Conservation (phyloP, 2,113 vertebrate genomes). For the Sclerurus mexicanus region DNA sequence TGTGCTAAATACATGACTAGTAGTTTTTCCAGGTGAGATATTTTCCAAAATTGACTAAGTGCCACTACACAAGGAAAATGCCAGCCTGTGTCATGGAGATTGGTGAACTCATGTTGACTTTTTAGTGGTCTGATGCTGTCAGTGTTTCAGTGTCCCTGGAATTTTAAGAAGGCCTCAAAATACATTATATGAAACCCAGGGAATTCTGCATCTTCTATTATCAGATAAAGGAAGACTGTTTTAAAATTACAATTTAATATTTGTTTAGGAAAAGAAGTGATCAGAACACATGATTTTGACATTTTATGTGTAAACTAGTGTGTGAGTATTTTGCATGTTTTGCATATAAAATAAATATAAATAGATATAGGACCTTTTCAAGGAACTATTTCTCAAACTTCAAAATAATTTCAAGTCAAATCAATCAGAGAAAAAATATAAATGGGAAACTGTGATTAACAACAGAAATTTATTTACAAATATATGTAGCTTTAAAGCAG, state of each 20-base stretch:
- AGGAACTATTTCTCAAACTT: background rate
- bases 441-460: background rate
- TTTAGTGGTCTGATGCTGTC: background rate
- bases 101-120: background rate
- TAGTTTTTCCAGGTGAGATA: background rate
- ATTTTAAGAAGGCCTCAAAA: slow-evolving; percentile 3
- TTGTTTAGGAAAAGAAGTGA: background rate
- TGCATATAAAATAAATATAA: background rate
- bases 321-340: background rate
- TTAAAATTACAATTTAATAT: background rate
- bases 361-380: background rate
- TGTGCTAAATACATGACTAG: background rate
- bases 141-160: background rate
- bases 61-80: background rate
- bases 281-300: background rate
- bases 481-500: background rate
- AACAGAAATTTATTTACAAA: background rate
- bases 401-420: background rate
- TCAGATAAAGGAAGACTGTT: background rate
- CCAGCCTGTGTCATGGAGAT: background rate
- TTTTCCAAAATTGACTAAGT: background rate
- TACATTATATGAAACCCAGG: background rate
- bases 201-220: background rate
- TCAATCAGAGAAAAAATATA: background rate
- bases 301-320: background rate